phyloP scores from a whole-genome alignment of 1,140 invertebrate species.

The Aphidius gifuensis region DNA sequence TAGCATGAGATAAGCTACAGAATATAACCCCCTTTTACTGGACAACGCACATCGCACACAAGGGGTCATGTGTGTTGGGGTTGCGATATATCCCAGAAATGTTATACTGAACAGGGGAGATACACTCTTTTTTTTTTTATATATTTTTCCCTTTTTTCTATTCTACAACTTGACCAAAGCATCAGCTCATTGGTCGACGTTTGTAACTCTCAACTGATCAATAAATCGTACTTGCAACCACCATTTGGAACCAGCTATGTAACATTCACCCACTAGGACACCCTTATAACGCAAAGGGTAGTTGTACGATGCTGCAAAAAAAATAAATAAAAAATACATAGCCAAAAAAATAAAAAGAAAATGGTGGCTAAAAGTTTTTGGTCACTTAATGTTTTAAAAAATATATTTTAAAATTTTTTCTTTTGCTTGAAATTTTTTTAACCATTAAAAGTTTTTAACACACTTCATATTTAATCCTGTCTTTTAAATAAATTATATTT shows the following conservation, averaged over 20 bases:
- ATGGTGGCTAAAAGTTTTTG: conserved; percentile 23
- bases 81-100: conserved; percentile 20
- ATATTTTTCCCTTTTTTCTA: conserved; percentile 12
- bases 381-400: conserved; percentile 6
- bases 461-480: conserved; percentile 5
- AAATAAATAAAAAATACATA: conserved; percentile 1
- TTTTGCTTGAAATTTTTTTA: conserved; percentile 15
- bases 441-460: conserved; percentile 25
- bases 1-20: conserved; percentile 47
- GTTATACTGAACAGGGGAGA: too few species aligned
- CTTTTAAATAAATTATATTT: conserved; percentile 5
- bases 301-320: conserved; percentile 14
- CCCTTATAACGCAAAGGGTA: conserved; percentile 12
- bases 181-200: conserved; percentile 20
- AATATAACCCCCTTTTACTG: conserved; percentile 40
- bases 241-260: conserved; percentile 8
- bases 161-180: conserved; percentile 25
- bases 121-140: too few species aligned
- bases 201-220: conserved; percentile 39
- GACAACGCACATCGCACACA: conserved; percentile 1
- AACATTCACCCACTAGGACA: conserved; percentile 11
- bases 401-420: conserved; percentile 9
- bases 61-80: conserved; percentile 30
- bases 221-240: conserved; percentile 48
- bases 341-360: conserved; percentile 13